Evolutionary conservation across 2,113 vertebrate genomes (phyloP).

Genomic region (Scolopax mira): DNA sequence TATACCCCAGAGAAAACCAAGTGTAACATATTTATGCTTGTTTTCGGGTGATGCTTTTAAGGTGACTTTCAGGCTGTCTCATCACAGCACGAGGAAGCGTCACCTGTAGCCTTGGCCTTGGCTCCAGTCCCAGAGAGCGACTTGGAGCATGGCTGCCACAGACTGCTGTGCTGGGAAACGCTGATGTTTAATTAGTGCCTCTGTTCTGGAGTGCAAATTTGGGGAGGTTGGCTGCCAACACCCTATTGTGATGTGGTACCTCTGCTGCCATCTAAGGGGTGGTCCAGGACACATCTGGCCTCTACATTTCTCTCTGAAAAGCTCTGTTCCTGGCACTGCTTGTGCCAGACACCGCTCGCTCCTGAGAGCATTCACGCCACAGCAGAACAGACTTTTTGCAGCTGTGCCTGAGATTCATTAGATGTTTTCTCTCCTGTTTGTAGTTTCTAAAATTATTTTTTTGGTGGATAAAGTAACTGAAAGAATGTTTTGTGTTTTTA

Average conservation of each 20-base stretch:
- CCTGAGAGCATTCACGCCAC: background rate
- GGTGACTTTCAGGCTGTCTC: no score
- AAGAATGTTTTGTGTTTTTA: background rate
- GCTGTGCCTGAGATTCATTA: background rate
- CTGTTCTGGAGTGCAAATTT: background rate
- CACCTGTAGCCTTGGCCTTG: background rate
- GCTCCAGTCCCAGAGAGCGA: background rate
- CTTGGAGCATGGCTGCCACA: fast-evolving
- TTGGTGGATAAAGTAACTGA: background rate
- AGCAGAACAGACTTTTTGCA: background rate
- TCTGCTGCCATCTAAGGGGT: background rate
- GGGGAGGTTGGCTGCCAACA: background rate
- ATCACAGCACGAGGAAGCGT: background rate
- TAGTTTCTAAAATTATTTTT: background rate
- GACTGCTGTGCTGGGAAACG: no score
- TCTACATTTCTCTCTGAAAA: background rate
- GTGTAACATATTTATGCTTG: fast-evolving
- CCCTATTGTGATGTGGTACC: background rate
- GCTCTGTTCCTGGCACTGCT: background rate
- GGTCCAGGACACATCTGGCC: fast-evolving
- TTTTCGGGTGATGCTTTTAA: background rate
- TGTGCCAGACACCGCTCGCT: background rate
- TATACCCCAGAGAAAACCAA: background rate
- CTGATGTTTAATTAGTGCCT: no score
- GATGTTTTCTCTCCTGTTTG: background rate